These are phyloP conservation scores for Tetrapedia diversipes DNA, from an alignment of 2,888 invertebrate species.

Conservation along the genomic window DNA sequence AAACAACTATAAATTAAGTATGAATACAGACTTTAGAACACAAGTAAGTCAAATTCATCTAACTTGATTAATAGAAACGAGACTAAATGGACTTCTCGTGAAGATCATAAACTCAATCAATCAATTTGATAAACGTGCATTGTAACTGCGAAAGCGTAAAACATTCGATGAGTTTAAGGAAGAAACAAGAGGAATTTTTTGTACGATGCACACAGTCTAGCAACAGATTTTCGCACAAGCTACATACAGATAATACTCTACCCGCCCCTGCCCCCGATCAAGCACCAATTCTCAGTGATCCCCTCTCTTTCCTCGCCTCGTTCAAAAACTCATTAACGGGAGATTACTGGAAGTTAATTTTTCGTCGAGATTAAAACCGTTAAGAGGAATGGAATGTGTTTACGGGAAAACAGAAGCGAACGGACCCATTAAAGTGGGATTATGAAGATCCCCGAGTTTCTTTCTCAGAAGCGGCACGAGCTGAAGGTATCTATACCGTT, in stretches of 20 bases:
- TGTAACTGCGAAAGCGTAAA: conserved; percentile 10
- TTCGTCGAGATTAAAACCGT: conserved; percentile 33
- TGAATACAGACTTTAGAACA: too few relatives aligned
- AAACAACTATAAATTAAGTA: too few relatives aligned
- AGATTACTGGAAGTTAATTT: conserved; percentile 51
- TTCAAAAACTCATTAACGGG: conserved; percentile 38
- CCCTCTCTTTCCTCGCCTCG: background rate
- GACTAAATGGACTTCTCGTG: conserved; percentile 50
- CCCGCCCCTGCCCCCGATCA: background rate
- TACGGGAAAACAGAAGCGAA: conserved; percentile 19
- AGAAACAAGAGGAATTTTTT: too few relatives aligned
- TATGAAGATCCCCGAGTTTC: conserved; percentile 19
- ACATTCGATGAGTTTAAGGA: background rate
- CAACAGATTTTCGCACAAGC: background rate
- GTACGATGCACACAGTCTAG: background rate
- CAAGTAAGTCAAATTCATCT: too few relatives aligned
- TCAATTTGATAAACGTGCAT: conserved; percentile 53
- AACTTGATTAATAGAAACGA: too few relatives aligned
- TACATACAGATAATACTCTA: background rate
- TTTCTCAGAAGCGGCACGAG: conserved; percentile 19
- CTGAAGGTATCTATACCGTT: conserved; percentile 22
- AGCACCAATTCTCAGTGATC: background rate
- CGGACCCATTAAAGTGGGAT: conserved; percentile 42
- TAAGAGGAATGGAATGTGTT: conserved; percentile 16
- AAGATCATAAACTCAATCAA: conserved; percentile 43